A percentile compares a stretch with the other conserved stretches of the same genome.
Evolutionary conservation across 2,888 invertebrate species (phyloP).

Genomic region (Diarsia mendica): DNA sequence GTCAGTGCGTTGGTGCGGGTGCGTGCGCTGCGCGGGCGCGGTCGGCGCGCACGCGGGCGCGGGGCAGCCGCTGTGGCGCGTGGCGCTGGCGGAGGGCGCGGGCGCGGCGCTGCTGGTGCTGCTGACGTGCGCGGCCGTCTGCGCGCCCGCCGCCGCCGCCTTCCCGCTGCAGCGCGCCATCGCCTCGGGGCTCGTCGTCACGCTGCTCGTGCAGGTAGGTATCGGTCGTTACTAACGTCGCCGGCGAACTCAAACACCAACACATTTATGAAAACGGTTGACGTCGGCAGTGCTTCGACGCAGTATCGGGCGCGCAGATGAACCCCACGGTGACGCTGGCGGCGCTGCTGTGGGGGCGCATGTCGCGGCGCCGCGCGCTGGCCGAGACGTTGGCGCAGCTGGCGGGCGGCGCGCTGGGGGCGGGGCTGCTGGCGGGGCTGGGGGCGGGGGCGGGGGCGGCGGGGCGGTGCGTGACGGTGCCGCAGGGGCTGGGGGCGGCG

Average conservation of each 20-base stretch:
- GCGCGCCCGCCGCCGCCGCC: slow-evolving; percentile 75
- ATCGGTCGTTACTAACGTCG: not conserved
- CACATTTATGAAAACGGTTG: not conserved
- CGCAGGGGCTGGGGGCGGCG: slow-evolving; percentile 85
- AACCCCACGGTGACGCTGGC: slow-evolving; percentile 94
- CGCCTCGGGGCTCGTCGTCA: slow-evolving; percentile 92
- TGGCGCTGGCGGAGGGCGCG: slow-evolving; percentile 90
- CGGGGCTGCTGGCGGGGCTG: slow-evolving; percentile 75
- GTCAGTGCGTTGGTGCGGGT: slow-evolving; percentile 22
- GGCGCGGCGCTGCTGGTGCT: slow-evolving; percentile 93
- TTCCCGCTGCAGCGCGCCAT: slow-evolving; percentile 84
- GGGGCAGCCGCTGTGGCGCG: slow-evolving; percentile 68
- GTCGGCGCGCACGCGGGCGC: slow-evolving; percentile 35
- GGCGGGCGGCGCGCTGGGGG: slow-evolving; percentile 92
- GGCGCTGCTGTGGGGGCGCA: slow-evolving; percentile 89
- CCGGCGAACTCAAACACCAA: not conserved
- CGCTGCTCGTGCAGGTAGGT: slow-evolving; percentile 93
- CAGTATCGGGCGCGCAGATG: slow-evolving; percentile 94
- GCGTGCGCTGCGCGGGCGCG: slow-evolving; percentile 18
- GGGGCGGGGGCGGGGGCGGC: slow-evolving; percentile 90
- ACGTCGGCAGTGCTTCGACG: slow-evolving; percentile 90
- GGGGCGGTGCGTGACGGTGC: slow-evolving; percentile 76
- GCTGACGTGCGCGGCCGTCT: slow-evolving; percentile 92
- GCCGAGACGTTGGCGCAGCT: slow-evolving; percentile 91
- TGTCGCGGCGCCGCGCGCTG: slow-evolving; percentile 86